These are phyloP conservation scores for Drosophila yooni DNA, from an alignment of 2,888 invertebrate genomes.

Conservation along the genomic window DNA sequence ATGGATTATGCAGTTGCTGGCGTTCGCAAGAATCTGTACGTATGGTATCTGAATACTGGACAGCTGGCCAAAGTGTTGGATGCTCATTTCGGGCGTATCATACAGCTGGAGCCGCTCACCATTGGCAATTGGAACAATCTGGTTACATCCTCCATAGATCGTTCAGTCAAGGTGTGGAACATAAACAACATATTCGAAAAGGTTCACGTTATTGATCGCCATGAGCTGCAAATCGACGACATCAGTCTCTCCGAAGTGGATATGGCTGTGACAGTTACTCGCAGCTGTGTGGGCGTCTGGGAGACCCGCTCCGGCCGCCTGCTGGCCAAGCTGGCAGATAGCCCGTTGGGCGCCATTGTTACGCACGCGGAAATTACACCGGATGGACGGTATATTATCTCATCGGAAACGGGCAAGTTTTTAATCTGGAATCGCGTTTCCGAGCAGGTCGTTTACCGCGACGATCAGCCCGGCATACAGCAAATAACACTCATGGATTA, in stretches of 20 bases:
- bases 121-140: slow-evolving; percentile 96
- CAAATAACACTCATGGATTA: slow-evolving; percentile 85
- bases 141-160: slow-evolving; percentile 98
- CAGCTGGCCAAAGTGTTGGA: slow-evolving; percentile 96
- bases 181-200: slow-evolving; percentile 99
- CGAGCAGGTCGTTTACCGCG: slow-evolving; percentile 89
- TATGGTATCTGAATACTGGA: slow-evolving; percentile 94
- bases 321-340: slow-evolving; percentile 94
- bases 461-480: slow-evolving; percentile 89
- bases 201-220: slow-evolving; percentile 97
- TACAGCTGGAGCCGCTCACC: slow-evolving; percentile 94
- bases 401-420: slow-evolving; percentile 96
- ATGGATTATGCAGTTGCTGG: slow-evolving; percentile 97
- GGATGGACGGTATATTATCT: slow-evolving; percentile 92
- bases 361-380: slow-evolving; percentile 96
- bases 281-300: slow-evolving; percentile 98
- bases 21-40: slow-evolving; percentile 96
- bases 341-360: slow-evolving; percentile 96
- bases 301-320: slow-evolving; percentile 93
- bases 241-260: slow-evolving; percentile 93
- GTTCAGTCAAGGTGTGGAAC: slow-evolving; percentile 99
- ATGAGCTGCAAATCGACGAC: slow-evolving; percentile 97
- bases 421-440: slow-evolving; percentile 94
- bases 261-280: slow-evolving; percentile 95
- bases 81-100: slow-evolving; percentile 98